Evolutionary conservation across 2,888 invertebrate genomes (phyloP).

Genomic region (Pycnomerus fuliginosus): DNA sequence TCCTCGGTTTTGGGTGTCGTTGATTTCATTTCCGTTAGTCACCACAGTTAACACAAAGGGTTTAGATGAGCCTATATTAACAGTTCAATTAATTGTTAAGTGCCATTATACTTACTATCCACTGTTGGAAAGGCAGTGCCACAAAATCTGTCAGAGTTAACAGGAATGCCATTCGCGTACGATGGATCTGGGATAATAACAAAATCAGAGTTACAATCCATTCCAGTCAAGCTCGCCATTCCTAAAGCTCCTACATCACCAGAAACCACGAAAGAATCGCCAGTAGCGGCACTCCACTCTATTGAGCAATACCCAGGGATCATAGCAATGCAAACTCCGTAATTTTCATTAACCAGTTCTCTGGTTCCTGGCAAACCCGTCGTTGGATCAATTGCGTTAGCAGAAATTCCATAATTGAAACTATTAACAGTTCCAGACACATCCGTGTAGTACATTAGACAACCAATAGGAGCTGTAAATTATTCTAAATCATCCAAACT

Average conservation of each 20-base stretch:
- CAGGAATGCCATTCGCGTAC: conserved; percentile 48
- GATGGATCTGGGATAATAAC: conserved; percentile 71
- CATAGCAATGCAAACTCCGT: conserved; percentile 75
- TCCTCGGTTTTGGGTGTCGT: conserved; percentile 36
- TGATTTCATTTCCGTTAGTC: conserved; percentile 35
- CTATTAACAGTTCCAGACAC: conserved; percentile 64
- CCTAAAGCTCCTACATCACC: conserved; percentile 65
- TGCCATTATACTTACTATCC: conserved; percentile 58
- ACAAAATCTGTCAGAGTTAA: conserved; percentile 70
- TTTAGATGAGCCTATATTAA: conserved; percentile 26
- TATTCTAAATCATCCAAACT: conserved; percentile 34
- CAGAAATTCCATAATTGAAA: conserved; percentile 71
- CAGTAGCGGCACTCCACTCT: conserved; percentile 68
- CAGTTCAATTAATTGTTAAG: too few relatives aligned
- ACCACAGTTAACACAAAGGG: conserved; percentile 40
- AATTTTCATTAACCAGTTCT: conserved; percentile 69
- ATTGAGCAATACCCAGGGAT: conserved; percentile 72
- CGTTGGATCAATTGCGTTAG: conserved; percentile 28
- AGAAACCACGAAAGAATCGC: conserved; percentile 67
- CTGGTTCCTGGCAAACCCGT: conserved; percentile 59
- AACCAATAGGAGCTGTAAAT: conserved; percentile 69
- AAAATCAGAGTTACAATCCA: conserved; percentile 68
- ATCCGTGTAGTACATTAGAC: conserved; percentile 70
- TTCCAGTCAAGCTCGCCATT: conserved; percentile 39
- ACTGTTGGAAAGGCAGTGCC: conserved; percentile 69